A percentile compares a stretch with the other conserved stretches of the same genome.
These are phyloP conservation scores for Lepidurus arcticus DNA, from an alignment of 1,140 invertebrate species.

Conservation along the genomic window DNA sequence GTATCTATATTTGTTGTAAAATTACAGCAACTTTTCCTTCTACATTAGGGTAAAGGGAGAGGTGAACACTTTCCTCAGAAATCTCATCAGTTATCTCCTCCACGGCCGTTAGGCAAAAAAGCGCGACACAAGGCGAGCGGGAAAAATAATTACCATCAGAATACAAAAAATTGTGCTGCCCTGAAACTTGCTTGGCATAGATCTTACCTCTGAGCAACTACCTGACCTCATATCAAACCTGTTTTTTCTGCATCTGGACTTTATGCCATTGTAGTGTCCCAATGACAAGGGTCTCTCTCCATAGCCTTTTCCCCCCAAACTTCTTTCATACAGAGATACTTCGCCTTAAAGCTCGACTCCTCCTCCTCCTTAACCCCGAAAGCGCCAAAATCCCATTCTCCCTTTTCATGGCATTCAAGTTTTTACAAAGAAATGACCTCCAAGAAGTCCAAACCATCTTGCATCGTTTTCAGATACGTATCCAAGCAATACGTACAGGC, in stretches of 20 bases:
- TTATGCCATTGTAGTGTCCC: not conserved
- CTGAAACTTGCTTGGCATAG: not conserved
- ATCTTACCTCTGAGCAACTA: not conserved
- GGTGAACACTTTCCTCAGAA: not conserved
- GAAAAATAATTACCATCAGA: too few species aligned
- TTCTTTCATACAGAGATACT: not conserved
- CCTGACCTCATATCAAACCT: slow-evolving; percentile 15
- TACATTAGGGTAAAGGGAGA: not conserved
- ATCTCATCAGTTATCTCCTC: not conserved
- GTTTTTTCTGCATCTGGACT: not conserved
- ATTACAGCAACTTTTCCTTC: too few species aligned
- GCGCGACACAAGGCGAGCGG: too few species aligned
- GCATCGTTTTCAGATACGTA: not conserved
- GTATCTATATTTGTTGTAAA: too few species aligned
- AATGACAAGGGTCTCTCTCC: not conserved
- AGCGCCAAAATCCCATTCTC: not conserved
- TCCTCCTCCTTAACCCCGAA: not conserved
- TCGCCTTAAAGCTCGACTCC: not conserved
- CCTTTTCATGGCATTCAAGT: not conserved
- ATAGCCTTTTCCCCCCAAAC: not conserved
- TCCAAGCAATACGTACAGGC: not conserved
- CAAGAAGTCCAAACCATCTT: too few species aligned
- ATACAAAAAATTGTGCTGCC: not conserved
- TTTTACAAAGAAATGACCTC: not conserved
- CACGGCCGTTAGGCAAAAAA: too few species aligned